These are phyloP conservation scores for Sebastes alutus DNA, from an alignment of 2,797 vertebrate species.

Conservation along the genomic window DNA sequence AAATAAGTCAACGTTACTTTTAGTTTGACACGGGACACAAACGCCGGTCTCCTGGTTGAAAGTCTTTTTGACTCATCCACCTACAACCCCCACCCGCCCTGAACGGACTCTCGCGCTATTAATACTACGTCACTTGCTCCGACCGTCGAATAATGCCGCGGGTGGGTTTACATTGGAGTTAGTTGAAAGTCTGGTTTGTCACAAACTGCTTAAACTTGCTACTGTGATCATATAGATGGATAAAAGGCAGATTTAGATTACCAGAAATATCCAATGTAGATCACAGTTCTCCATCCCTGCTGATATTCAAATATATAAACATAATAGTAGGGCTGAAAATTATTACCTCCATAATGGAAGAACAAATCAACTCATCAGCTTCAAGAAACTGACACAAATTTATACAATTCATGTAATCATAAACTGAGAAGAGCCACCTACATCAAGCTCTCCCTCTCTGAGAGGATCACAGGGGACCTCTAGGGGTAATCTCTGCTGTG, in stretches of 20 bases:
- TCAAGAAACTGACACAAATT: not conserved
- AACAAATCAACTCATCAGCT: not conserved
- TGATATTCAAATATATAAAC: not conserved
- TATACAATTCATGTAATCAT: not conserved
- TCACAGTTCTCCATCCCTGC: not conserved
- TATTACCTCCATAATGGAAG: not conserved
- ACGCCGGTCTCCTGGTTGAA: no score
- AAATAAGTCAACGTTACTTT: no score
- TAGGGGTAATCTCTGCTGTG: not conserved
- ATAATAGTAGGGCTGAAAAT: not conserved
- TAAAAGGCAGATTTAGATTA: not conserved
- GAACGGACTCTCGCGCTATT: no score
- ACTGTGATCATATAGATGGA: not conserved
- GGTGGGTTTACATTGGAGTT: no score
- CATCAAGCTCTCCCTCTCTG: not conserved
- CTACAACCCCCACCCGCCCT: no score
- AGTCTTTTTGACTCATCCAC: no score
- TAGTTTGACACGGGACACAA: no score
- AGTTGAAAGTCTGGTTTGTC: no score
- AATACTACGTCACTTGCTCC: no score
- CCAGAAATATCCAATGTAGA: not conserved
- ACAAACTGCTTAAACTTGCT: not conserved
- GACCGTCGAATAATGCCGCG: no score
- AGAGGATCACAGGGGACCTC: slow-evolving; percentile 6
- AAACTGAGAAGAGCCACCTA: not conserved